Evolutionary conservation across 2,113 vertebrate genomes (phyloP), one percentile per base, ranked within the genome.

Genomic region (Trogon melanurus): DNA sequence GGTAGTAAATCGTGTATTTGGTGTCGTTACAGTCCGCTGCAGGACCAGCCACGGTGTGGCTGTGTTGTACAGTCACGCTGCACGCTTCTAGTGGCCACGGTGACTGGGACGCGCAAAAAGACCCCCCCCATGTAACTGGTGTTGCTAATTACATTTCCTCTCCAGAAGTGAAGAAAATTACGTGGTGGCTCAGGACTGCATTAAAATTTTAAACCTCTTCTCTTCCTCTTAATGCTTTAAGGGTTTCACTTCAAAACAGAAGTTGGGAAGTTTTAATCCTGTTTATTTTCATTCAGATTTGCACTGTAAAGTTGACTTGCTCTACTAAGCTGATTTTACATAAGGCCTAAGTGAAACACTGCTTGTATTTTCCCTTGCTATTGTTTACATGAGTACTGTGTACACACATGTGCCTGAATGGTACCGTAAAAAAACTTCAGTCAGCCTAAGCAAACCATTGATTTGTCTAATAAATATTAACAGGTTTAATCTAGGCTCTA

Each of bases 321-420:
- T 96, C 6, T 65, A 86, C 47, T 89, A 73, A 86, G 54, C 74
- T 95, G 79, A 78, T 88, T 93, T 96, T 89, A 87, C 80, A 74
- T 85, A 92, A 85, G 61, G 93, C 78, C 36, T 93, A 71, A 96
- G 74, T 91, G 86, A 93, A 94, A 93, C 62, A 91, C 83, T 96
- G 92, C 93, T 91, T 97, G 56, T 95, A 94, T 96, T 79, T 83
- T 95, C 93, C 93, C 73, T 96, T 95, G 92, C 89, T 97, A 23
- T 72, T 95, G 66, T 97, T 96, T 94, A 95, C 67, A 93, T 76
- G 89, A 97, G 95, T 97, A 92, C 92, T 97, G 84, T 94, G 94
- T 95, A 96, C 84, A 86, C 89, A 87, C 85, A 88, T 44, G 67
- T 97, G 93, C 91, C 81, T 97, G 86, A 93, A 81, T 73, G 85